Conservation (phyloP, 2,113 vertebrate genomes). For the Campylomormyrus numenius region DNA sequence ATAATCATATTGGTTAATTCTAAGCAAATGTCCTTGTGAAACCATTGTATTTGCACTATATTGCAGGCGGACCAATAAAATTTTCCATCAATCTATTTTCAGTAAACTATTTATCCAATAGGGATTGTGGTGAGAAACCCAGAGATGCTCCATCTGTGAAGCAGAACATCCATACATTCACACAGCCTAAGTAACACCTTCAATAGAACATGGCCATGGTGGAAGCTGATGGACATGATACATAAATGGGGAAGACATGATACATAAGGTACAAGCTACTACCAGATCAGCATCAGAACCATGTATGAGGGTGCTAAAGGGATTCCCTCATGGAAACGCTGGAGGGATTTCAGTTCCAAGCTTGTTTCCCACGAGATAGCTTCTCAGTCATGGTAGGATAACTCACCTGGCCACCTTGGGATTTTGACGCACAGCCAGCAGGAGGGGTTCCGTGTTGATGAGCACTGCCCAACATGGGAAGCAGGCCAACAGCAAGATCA, state of each 20-base stretch:
- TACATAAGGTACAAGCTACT: background rate
- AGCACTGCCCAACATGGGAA: slow-evolving; percentile 87
- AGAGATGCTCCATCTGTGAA: background rate
- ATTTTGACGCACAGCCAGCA: slow-evolving; percentile 70
- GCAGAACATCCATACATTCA: background rate
- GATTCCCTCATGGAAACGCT: background rate
- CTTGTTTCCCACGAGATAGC: background rate
- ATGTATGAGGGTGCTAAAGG: background rate
- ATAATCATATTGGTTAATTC: background rate
- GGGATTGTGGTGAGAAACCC: background rate
- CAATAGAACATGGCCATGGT: background rate
- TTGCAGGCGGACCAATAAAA: background rate
- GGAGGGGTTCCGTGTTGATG: slow-evolving; percentile 73
- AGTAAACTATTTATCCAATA: background rate
- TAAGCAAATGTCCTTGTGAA: background rate
- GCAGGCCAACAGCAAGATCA: slow-evolving; percentile 78
- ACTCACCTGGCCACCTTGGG: slow-evolving; percentile 68
- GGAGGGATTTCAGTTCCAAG: background rate
- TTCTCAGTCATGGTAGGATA: background rate
- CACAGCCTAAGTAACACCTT: background rate
- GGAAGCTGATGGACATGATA: background rate
- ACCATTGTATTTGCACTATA: background rate
- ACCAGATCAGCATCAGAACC: background rate
- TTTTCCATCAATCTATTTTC: background rate
- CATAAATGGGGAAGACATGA: background rate